These are phyloP conservation scores for Neodontobutis hainanensis DNA, from an alignment of 2,113 vertebrate species.

Conservation along the genomic window DNA sequence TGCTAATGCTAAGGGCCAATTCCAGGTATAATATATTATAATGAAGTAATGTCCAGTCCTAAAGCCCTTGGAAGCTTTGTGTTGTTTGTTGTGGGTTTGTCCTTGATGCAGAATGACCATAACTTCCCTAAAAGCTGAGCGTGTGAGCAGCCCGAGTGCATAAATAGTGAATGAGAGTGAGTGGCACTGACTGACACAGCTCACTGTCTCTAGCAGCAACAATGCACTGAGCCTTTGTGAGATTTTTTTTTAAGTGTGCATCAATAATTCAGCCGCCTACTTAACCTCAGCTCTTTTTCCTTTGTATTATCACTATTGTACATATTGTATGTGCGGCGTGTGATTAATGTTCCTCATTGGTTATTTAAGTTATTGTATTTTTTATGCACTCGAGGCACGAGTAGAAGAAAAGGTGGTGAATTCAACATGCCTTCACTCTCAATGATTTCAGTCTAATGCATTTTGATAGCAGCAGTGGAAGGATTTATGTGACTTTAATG, in stretches of 20 bases:
- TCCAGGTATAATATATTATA: too few species aligned
- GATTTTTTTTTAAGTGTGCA: constrained; percentile 43
- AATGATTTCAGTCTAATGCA: too few species aligned
- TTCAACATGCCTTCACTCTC: too few species aligned
- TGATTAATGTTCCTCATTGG: constrained; percentile 69
- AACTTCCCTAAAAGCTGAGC: too few species aligned
- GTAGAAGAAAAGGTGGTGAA: too few species aligned
- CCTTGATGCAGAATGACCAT: too few species aligned
- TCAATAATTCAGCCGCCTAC: constrained; percentile 66
- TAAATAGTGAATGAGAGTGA: constrained; percentile 60
- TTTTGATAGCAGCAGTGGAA: too few species aligned
- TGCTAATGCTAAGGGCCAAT: too few species aligned
- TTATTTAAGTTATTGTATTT: constrained; percentile 71
- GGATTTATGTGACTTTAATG: too few species aligned
- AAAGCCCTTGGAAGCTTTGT: too few species aligned
- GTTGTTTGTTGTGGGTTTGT: too few species aligned
- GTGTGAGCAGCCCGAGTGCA: constrained; percentile 27
- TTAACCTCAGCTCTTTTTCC: constrained; percentile 62
- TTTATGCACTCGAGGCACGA: constrained; percentile 41
- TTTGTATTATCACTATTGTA: constrained; percentile 70
- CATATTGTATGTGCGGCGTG: constrained; percentile 33
- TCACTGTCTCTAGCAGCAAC: constrained; percentile 37
- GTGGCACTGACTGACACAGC: constrained; percentile 45
- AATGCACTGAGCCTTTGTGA: constrained; percentile 49
- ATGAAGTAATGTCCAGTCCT: too few species aligned